Evolutionary conservation across 2,888 invertebrate species (phyloP).

Genomic region (Xylocampa areola): DNA sequence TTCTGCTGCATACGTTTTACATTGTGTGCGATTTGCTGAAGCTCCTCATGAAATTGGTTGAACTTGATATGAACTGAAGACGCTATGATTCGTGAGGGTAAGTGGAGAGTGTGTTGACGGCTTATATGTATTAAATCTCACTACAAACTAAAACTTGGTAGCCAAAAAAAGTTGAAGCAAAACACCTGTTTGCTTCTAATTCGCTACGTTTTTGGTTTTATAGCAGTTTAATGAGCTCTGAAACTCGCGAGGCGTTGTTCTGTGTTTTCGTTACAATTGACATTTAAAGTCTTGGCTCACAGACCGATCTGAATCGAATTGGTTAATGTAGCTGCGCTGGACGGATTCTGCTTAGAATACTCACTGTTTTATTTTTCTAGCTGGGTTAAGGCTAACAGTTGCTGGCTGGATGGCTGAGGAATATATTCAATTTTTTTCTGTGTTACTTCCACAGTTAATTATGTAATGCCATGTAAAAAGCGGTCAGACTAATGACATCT

Average conservation of each 20-base stretch:
- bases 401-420: no score
- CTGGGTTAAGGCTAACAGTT: no score
- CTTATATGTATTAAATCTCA: not conserved
- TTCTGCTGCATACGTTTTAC: constrained; percentile 81
- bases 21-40: constrained; percentile 82
- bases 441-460: no score
- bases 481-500: no score
- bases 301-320: no score
- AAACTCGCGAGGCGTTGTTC: constrained; percentile 11
- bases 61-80: constrained; percentile 75
- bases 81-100: constrained; percentile 61
- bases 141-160: not conserved
- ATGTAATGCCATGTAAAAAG: no score
- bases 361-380: no score
- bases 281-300: constrained; percentile 21
- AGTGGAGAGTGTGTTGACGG: constrained; percentile 49
- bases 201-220: constrained; percentile 24
- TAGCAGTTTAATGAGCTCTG: constrained; percentile 30
- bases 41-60: constrained; percentile 83
- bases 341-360: no score
- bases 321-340: no score
- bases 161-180: not conserved
- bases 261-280: constrained; percentile 18
- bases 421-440: no score
- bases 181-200: constrained; percentile 1